Base-by-base conservation (phyloP, 2,797 vertebrate species). In the Hemitrygon akajei region DNA sequence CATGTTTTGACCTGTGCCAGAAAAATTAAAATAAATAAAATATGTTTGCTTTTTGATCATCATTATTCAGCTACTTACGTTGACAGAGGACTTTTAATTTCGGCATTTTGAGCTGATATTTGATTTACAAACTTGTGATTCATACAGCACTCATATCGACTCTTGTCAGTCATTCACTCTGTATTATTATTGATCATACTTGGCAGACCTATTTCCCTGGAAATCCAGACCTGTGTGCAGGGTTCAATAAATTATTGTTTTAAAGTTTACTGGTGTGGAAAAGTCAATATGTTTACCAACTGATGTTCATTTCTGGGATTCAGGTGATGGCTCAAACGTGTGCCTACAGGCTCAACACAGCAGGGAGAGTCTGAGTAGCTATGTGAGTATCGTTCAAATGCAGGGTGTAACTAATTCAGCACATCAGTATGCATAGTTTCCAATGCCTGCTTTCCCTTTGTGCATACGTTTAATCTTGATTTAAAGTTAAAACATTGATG, bases 331-430 rank as follows among this genome's bases (percentile, higher is more conserved):
- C 27, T 76, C 91, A 47, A 58, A 20, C 27, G 7, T 30, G 47
- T 56, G 40, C 91, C 91, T 75, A 34, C 40, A 27, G 71, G 71
- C 71, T 93, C 69, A 58, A 7, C 12, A 30, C 47, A 27, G 40
- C 71, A 93, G 91, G 91, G 71, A 76, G 71, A 9, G 30, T 7
- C 7, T 7, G 22, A 66, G 34, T 9, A 91, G 63, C n/a, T 69
- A 7, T 86, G 56, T 76, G 91, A 92, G 37, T 75, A 92, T 75
- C 76, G 91, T 93, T 93, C 71, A 93, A 93, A 93, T 14, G 73
- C 20, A 9, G 30, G 5, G 56, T 76, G 71, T 58, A 75, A 93
- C 91, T 76, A 93, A 93, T 76, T 30, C 47, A n/a, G 20, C 2
- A 58, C 40, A 93, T 76, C 22, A 56, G 40, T 93, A 93, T 93